phyloP scores from a whole-genome alignment of 2,888 invertebrate genomes.

The Pyrrhia umbra region DNA sequence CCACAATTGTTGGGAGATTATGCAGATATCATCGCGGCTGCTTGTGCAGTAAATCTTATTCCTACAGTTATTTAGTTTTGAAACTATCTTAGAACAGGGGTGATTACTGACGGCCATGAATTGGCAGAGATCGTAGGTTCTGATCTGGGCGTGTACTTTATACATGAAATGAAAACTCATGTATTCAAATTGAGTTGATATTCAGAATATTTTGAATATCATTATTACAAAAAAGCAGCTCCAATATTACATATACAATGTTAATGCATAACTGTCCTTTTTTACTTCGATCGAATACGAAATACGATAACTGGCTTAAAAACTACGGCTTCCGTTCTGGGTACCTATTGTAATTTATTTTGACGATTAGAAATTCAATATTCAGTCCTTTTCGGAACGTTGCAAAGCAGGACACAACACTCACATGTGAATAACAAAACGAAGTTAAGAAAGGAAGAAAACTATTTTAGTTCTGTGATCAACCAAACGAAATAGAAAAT shows the following conservation, averaged over 20 bases:
- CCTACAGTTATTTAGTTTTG: not conserved
- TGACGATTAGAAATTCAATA: not conserved
- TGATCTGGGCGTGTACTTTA: too few relatives aligned
- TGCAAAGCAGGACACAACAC: slow-evolving; percentile 18
- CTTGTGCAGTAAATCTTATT: slow-evolving; percentile 15
- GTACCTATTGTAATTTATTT: slow-evolving; percentile 3
- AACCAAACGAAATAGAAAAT: not conserved
- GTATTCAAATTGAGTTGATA: too few relatives aligned
- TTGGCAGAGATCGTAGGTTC: not conserved
- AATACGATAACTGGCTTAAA: slow-evolving; percentile 4
- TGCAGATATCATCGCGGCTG: slow-evolving; percentile 30
- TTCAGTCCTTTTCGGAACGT: not conserved
- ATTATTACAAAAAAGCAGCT: too few relatives aligned
- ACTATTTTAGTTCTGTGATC: not conserved
- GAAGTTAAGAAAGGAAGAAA: not conserved
- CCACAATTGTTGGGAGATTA: slow-evolving; percentile 21
- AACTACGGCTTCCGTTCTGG: slow-evolving; percentile 1
- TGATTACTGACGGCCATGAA: too few relatives aligned
- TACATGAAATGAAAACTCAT: too few relatives aligned
- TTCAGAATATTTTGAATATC: too few relatives aligned
- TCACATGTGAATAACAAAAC: not conserved
- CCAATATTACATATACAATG: not conserved
- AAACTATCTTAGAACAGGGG: not conserved
- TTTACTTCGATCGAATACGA: not conserved
- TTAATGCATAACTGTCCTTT: not conserved